These are phyloP conservation scores for Ostrea edulis DNA, from an alignment of 1,140 invertebrate species.

Conservation along the genomic window DNA sequence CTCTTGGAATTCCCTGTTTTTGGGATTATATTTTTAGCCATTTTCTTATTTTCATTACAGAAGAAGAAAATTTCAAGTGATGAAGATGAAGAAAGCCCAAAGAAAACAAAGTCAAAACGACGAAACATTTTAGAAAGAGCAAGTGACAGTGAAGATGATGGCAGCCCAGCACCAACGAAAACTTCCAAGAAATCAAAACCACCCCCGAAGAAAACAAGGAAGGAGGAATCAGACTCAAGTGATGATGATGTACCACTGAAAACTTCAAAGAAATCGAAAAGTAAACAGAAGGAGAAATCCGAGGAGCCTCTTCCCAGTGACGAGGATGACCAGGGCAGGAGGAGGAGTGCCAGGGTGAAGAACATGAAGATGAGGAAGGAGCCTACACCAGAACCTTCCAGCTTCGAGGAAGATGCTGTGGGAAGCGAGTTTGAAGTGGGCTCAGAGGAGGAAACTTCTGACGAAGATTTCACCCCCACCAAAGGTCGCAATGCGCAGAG, in stretches of 20 bases:
- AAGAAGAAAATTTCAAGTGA: slow-evolving; percentile 60
- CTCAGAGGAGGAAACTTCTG: slow-evolving; percentile 62
- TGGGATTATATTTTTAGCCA: no score
- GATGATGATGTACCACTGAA: slow-evolving; percentile 45
- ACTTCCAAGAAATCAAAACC: slow-evolving; percentile 24
- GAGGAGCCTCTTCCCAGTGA: slow-evolving; percentile 39
- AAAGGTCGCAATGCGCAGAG: slow-evolving; percentile 71
- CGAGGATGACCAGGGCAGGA: slow-evolving; percentile 54
- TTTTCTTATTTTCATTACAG: slow-evolving; percentile 45
- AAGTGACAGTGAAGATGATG: slow-evolving; percentile 5
- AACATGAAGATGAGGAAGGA: slow-evolving; percentile 53
- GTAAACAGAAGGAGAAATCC: neutral
- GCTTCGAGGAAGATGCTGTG: slow-evolving; percentile 41
- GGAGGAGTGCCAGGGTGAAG: slow-evolving; percentile 55
- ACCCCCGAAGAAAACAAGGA: neutral
- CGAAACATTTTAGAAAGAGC: neutral
- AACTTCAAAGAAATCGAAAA: slow-evolving; percentile 26
- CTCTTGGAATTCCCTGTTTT: no score
- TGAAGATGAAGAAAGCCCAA: slow-evolving; percentile 48
- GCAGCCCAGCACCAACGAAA: slow-evolving; percentile 8
- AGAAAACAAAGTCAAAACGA: slow-evolving; percentile 24
- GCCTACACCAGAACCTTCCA: slow-evolving; percentile 46
- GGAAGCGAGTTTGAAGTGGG: slow-evolving; percentile 56
- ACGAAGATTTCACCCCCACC: slow-evolving; percentile 65
- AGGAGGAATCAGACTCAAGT: neutral